These are phyloP conservation scores for Diarsia mendica DNA, from an alignment of 2,888 invertebrate genomes.

Conservation along the genomic window DNA sequence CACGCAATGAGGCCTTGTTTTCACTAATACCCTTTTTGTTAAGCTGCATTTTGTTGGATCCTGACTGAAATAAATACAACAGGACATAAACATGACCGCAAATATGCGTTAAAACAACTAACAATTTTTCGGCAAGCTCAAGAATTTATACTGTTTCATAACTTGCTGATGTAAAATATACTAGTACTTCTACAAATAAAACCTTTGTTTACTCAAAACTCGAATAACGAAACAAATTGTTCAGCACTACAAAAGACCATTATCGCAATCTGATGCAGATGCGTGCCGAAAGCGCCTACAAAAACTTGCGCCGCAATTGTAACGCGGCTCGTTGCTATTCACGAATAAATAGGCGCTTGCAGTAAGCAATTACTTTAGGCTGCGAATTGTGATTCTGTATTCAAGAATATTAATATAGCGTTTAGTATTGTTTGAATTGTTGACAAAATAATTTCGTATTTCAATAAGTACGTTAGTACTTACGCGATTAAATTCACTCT, in stretches of 20 bases:
- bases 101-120: neutral
- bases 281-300: conserved; percentile 52
- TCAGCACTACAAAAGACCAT: conserved; percentile 37
- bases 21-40: conserved; percentile 16
- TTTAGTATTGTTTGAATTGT: conserved; percentile 29
- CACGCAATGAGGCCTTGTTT: conserved; percentile 41
- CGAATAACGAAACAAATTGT: conserved; percentile 35
- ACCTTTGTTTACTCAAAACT: conserved; percentile 21
- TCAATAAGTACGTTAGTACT: neutral
- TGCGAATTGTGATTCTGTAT: conserved; percentile 41
- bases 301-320: conserved; percentile 59
- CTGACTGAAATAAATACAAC: conserved; percentile 5
- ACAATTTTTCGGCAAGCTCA: no score
- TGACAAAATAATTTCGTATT: conserved; percentile 19
- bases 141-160: no score
- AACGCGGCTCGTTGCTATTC: conserved; percentile 44
- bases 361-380: conserved; percentile 44
- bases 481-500: neutral
- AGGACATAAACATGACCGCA: neutral
- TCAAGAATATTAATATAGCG: conserved; percentile 41
- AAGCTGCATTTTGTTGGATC: neutral
- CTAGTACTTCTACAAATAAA: no score
- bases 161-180: no score
- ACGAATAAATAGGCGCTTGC: conserved; percentile 56
- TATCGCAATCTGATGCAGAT: conserved; percentile 48